Conservation (phyloP, 53 echinoderm and acorn worm genomes). For the Actinopyga echinites region DNA sequence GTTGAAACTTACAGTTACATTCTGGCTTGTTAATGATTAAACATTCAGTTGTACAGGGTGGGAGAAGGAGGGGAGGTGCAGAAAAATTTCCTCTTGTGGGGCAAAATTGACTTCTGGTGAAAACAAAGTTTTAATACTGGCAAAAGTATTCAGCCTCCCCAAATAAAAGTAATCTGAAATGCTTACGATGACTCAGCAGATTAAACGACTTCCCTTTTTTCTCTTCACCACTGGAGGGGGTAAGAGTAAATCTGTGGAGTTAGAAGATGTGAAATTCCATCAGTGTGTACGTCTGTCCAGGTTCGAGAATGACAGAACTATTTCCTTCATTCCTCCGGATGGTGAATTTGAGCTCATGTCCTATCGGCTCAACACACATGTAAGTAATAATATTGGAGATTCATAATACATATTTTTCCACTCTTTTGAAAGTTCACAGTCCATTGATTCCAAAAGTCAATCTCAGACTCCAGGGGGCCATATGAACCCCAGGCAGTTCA, state of each 20-base stretch:
- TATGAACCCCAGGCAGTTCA: too few relatives aligned
- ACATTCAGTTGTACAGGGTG: too few relatives aligned
- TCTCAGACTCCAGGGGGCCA: too few relatives aligned
- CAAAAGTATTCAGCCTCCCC: not conserved
- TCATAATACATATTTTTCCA: too few relatives aligned
- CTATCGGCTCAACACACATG: slow-evolving; percentile 97
- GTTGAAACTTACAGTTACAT: too few relatives aligned
- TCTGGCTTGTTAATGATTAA: too few relatives aligned
- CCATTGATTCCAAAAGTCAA: too few relatives aligned
- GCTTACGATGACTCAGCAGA: not conserved
- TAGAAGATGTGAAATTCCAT: slow-evolving; percentile 97
- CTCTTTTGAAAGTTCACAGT: too few relatives aligned
- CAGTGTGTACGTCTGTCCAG: slow-evolving; percentile 98
- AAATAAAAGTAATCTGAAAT: too few relatives aligned
- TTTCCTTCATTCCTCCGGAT: slow-evolving; percentile 98
- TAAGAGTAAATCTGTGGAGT: slow-evolving; percentile 98
- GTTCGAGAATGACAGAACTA: slow-evolving; percentile 98
- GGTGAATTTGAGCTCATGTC: slow-evolving; percentile 99
- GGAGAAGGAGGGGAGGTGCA: too few relatives aligned
- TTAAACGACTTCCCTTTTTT: slow-evolving; percentile 4
- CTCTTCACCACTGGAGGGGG: slow-evolving; percentile 70
- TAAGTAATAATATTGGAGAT: slow-evolving; percentile 51
- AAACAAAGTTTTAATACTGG: not conserved
- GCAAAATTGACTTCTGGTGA: too few relatives aligned
- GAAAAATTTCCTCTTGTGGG: too few relatives aligned